phyloP scores from a whole-genome alignment of 2,888 invertebrate genomes.

The Antitype chi region DNA sequence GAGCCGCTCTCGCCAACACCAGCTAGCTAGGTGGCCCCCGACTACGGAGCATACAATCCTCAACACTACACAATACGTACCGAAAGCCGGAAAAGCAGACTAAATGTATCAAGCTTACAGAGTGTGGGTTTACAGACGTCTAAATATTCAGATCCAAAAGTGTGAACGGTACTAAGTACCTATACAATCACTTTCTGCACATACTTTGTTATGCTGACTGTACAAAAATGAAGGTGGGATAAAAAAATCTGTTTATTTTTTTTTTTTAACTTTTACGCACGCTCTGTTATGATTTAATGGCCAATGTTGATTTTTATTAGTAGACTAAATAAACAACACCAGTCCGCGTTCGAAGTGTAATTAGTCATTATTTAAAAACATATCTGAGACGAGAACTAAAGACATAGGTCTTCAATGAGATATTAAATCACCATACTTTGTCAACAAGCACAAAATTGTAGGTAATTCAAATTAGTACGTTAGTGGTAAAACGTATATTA shows the following conservation, averaged over 20 bases:
- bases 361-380: constrained; percentile 4
- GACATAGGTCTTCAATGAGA: not conserved
- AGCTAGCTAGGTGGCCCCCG: constrained; percentile 36
- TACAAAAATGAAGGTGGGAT: constrained; percentile 35
- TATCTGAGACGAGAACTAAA: constrained; percentile 12
- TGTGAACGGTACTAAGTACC: constrained; percentile 34
- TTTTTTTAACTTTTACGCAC: constrained; percentile 31
- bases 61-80: constrained; percentile 64
- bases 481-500: constrained; percentile 15
- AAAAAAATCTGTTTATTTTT: constrained; percentile 17
- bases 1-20: constrained; percentile 31
- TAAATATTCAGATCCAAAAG: constrained; percentile 44
- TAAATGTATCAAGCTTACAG: constrained; percentile 63
- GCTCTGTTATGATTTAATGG: constrained; percentile 26
- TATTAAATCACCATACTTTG: constrained; percentile 20
- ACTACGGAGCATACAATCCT: constrained; percentile 53
- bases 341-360: not conserved
- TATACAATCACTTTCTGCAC: constrained; percentile 32
- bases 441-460: constrained; percentile 13
- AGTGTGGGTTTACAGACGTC: constrained; percentile 49
- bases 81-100: constrained; percentile 68
- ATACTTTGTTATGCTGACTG: constrained; percentile 49
- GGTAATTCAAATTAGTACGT: constrained; percentile 27
- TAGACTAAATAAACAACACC: not conserved
- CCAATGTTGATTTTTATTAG: constrained; percentile 55